These are phyloP conservation scores for Drosophila eugracilis DNA, from an alignment of 1,140 invertebrate species.

Conservation along the genomic window DNA sequence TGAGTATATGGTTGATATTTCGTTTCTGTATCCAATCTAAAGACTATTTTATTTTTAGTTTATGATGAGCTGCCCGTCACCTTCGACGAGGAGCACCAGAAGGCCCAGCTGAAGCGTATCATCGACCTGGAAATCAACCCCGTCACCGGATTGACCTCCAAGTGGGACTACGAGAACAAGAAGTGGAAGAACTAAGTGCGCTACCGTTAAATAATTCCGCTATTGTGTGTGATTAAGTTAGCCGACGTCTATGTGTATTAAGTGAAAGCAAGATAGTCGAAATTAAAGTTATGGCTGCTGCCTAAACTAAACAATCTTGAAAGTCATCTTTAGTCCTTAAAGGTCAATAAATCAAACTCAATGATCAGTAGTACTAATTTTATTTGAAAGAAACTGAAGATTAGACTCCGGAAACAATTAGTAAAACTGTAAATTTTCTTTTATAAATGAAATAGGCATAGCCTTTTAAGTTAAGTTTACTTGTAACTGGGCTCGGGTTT, in stretches of 20 bases:
- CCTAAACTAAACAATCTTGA: conserved; percentile 36
- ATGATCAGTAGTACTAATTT: too few species aligned
- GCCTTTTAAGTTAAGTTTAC: too few species aligned
- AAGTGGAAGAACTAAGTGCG: conserved; percentile 87
- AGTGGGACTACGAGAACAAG: conserved; percentile 90
- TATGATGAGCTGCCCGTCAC: conserved; percentile 90
- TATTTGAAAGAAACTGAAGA: too few species aligned
- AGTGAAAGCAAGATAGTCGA: conserved; percentile 70
- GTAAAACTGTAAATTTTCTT: too few species aligned
- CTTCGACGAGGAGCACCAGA: conserved; percentile 90
- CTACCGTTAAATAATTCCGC: conserved; percentile 70
- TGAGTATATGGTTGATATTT: conserved; percentile 85
- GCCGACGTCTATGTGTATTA: conserved; percentile 68
- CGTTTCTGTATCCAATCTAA: not conserved
- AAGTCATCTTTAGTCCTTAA: not conserved
- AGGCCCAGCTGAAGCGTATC: conserved; percentile 92
- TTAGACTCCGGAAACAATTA: too few species aligned
- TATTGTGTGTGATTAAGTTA: conserved; percentile 69
- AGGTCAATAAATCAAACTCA: not conserved
- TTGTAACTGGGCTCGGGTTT: too few species aligned
- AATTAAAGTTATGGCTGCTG: conserved; percentile 73
- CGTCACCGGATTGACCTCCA: conserved; percentile 90
- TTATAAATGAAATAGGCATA: too few species aligned
- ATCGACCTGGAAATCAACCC: conserved; percentile 92
- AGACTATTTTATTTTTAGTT: conserved; percentile 86